Percentiles rank a stretch among this genome's conserved stretches.
Evolutionary conservation across 2,113 vertebrate species (phyloP).

Genomic region (Oplegnathus fasciatus): DNA sequence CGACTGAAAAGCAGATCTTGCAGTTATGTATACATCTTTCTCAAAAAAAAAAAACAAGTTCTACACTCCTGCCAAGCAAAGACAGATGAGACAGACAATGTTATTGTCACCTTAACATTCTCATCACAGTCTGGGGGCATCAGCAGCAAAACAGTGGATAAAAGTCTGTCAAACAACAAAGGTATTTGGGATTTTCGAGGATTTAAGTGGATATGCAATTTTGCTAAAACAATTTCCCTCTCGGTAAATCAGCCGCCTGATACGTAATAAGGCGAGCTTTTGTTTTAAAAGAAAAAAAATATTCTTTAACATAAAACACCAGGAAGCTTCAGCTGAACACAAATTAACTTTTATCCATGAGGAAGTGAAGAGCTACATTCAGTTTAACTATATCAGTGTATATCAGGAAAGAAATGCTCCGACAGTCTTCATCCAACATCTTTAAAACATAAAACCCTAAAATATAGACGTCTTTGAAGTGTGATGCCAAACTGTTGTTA

Average conservation of each 20-base stretch:
- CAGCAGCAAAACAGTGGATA: neutral
- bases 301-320: neutral
- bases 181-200: neutral
- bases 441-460: neutral
- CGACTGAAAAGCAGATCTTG: neutral
- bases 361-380: neutral
- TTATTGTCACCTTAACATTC: neutral
- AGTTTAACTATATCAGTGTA: neutral
- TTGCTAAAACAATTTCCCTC: neutral
- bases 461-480: neutral
- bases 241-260: neutral
- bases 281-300: neutral
- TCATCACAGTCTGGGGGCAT: neutral
- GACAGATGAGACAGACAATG: neutral
- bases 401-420: neutral
- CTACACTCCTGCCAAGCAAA: neutral
- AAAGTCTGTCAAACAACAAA: neutral
- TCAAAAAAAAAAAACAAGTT: neutral
- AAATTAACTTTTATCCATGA: neutral
- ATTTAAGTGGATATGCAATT: slow-evolving; percentile 5
- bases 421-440: neutral
- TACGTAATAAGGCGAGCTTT: neutral
- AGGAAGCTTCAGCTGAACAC: neutral
- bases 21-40: neutral
- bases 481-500: too few relatives aligned